A percentile compares a stretch with the other conserved stretches of the same genome.
These are phyloP conservation scores for Prostheceraeus crozeri DNA, from an alignment of 2,888 invertebrate species.

Conservation along the genomic window DNA sequence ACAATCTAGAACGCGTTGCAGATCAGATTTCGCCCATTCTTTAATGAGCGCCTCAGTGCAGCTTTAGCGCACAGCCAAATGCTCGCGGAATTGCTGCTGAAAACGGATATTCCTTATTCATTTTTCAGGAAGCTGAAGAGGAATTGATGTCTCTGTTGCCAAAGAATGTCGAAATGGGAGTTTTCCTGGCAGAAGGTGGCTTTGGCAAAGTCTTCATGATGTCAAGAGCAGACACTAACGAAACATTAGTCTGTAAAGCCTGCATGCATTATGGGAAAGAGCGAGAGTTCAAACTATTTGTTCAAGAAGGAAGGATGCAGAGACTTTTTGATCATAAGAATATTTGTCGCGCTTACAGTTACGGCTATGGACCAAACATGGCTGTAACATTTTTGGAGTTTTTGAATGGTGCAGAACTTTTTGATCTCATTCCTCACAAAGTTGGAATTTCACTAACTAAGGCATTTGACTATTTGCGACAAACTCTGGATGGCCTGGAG, in stretches of 20 bases:
- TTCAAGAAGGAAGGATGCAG: conserved; percentile 11
- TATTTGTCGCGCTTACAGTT: conserved; percentile 18
- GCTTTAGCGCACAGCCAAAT: too few relatives aligned
- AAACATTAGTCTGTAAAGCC: conserved; percentile 17
- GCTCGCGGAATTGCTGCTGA: too few relatives aligned
- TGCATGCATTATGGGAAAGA: not conserved
- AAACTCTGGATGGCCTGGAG: conserved; percentile 34
- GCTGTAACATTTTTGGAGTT: conserved; percentile 37
- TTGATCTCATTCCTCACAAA: conserved; percentile 33
- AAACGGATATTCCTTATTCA: too few relatives aligned
- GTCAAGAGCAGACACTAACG: not conserved
- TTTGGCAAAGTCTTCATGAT: conserved; percentile 31
- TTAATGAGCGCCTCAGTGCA: too few relatives aligned
- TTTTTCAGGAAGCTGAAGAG: too few relatives aligned
- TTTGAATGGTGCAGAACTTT: conserved; percentile 31
- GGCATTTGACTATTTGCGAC: not conserved
- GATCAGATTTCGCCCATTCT: too few relatives aligned
- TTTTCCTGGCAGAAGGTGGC: conserved; percentile 33
- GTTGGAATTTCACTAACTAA: not conserved
- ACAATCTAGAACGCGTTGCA: too few relatives aligned
- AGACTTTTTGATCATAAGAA: conserved; percentile 9
- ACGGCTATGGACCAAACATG: not conserved
- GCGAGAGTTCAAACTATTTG: not conserved
- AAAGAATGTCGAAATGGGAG: too few relatives aligned
- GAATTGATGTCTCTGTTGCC: too few relatives aligned